Base-by-base conservation (phyloP, 2,113 vertebrate genomes). In the Sapayoa aenigma region DNA sequence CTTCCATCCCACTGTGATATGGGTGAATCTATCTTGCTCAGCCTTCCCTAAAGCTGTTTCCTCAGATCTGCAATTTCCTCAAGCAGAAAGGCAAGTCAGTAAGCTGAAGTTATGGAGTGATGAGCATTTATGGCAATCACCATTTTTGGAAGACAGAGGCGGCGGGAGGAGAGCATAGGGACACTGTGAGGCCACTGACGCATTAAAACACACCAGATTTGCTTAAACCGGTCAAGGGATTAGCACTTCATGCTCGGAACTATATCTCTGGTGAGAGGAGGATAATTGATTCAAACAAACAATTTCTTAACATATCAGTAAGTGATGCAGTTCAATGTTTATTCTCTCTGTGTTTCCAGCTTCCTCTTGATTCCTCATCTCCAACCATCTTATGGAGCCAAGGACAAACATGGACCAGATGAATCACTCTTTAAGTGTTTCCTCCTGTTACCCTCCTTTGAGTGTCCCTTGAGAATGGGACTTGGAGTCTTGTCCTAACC, bases 331-430 rank as follows among this genome's bases (percentile, higher is more conserved):
- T 62, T 62, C 50, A 50, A 41, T 11, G 11, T 56, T n/a, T n/a
- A n/a, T n/a, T n/a, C n/a, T n/a, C n/a, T n/a, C 47, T 37, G 30
- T 22, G 8, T 78, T 67, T 77, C 47, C 42, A 77, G 25, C 22
- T 81, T 25, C n/a, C 25, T 52, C 65, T 89, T 56, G 19, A 5
- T 52, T 81, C 33, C 19, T 37, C 17, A 73, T 73, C 37, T 62
- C 41, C 44, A 78, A 30, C 6, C 17, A 42, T 9, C 9, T 53
- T 3, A 1, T 5, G 42, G 16, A 82, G 17, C 37, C 1, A 1
- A 72, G 35, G 22, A 63, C 0, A 0, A 56, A 18, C 2, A 7
- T 5, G 24, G 27, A 33, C 25, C 44, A 84, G 17, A n/a, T 44
- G 14, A 73, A 33, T 11, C 2, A 0, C 46, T 55, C 35, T 60